Evolutionary conservation across 2,113 vertebrate species (phyloP).

Genomic region (Apteryx mantelli): DNA sequence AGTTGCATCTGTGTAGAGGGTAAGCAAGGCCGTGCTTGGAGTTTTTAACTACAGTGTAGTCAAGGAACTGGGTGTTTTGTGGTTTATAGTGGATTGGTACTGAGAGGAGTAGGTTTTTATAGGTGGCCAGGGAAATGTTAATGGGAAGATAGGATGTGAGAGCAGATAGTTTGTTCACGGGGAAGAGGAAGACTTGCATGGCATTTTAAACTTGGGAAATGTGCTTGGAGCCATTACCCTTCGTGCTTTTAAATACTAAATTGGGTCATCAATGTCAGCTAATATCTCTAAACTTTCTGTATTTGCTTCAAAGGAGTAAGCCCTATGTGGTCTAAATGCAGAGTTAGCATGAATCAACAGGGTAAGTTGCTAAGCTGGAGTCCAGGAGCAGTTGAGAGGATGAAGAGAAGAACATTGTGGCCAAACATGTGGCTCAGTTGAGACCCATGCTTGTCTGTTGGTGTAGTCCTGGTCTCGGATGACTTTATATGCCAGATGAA

Average conservation of each 20-base stretch:
- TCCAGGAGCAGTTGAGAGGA: background rate
- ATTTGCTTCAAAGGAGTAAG: background rate
- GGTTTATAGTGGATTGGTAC: background rate
- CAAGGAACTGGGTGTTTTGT: background rate
- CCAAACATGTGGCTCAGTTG: background rate
- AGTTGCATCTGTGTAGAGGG: background rate
- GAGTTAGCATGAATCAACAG: background rate
- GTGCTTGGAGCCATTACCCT: background rate
- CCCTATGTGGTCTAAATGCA: background rate
- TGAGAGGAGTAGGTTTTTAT: background rate
- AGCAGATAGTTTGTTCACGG: background rate
- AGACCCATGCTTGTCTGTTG: background rate
- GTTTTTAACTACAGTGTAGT: background rate
- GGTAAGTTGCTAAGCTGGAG: background rate
- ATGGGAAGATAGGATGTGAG: background rate
- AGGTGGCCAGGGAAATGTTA: background rate
- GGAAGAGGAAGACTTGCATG: background rate
- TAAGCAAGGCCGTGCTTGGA: background rate
- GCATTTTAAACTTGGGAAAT: background rate
- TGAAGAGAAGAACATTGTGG: background rate
- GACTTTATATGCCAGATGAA: background rate
- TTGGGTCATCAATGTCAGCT: background rate
- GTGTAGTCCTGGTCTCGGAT: background rate
- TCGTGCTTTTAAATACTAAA: background rate
- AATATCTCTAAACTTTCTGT: background rate